Evolutionary conservation across 2,113 vertebrate species (phyloP).

Genomic region (Eudorcas thomsonii): DNA sequence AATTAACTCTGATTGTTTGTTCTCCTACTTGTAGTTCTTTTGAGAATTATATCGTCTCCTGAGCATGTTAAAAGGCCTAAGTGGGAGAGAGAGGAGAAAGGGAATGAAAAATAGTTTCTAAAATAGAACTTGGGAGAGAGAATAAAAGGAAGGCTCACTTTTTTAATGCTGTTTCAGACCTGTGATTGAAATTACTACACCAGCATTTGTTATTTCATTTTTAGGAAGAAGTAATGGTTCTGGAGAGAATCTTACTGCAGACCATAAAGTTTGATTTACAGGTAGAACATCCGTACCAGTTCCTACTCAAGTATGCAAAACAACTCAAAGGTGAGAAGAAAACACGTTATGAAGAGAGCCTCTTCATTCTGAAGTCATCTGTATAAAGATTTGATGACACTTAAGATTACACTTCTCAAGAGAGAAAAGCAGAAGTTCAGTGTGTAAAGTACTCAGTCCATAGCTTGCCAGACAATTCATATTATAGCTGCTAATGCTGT

Average conservation of each 20-base stretch:
- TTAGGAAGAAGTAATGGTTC: constrained; percentile 98
- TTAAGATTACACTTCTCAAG: background rate
- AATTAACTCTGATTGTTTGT: background rate
- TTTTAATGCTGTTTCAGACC: background rate
- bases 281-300: constrained; percentile 98
- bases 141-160: background rate
- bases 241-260: constrained; percentile 96
- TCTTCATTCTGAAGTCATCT: background rate
- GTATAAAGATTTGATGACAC: background rate
- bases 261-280: constrained; percentile 99
- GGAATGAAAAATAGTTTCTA: background rate
- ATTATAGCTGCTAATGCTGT: background rate
- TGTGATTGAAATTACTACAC: constrained; percentile 29
- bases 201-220: background rate
- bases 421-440: background rate
- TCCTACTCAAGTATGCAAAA: constrained; percentile 97
- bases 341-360: background rate
- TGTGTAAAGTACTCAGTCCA: rapidly evolving
- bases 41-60: background rate
- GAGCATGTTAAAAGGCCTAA: background rate
- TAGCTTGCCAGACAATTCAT: background rate
- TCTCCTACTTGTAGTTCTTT: background rate
- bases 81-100: background rate
- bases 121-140: background rate
- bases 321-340: constrained; percentile 93